These are phyloP conservation scores for Novumbra hubbsi DNA, from an alignment of 2,797 vertebrate species.

Conservation along the genomic window DNA sequence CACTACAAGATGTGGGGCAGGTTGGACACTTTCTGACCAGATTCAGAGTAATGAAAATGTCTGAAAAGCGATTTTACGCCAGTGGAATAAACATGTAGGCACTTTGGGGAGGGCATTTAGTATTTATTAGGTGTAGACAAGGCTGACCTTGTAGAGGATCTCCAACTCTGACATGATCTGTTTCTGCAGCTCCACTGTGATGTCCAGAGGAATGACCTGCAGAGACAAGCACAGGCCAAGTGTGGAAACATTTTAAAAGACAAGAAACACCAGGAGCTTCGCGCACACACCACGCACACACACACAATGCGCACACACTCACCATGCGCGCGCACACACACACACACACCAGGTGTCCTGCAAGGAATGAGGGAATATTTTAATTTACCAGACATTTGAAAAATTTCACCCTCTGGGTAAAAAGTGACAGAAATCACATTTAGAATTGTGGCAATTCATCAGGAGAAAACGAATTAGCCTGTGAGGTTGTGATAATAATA, in stretches of 20 bases:
- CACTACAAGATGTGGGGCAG: background rate
- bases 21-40: background rate
- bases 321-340: background rate
- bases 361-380: background rate
- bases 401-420: too few species aligned
- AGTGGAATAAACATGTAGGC: too few species aligned
- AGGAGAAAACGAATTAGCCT: background rate
- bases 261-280: background rate
- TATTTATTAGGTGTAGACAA: background rate
- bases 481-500: too few species aligned
- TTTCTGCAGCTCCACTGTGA: conserved; percentile 96
- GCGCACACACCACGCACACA: background rate
- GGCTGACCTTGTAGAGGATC: conserved; percentile 94
- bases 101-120: too few species aligned
- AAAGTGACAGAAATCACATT: too few species aligned
- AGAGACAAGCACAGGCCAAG: conserved; percentile 30
- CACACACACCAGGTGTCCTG: background rate
- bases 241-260: background rate
- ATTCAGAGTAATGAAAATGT: too few species aligned
- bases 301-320: background rate
- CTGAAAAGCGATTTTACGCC: too few species aligned
- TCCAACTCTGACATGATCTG: conserved; percentile 99
- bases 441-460: background rate
- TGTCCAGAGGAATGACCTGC: conserved; percentile 96
- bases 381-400: too few species aligned